Conservation (phyloP, 2,888 invertebrate species). For the Elaeidobius kamerunicus region DNA sequence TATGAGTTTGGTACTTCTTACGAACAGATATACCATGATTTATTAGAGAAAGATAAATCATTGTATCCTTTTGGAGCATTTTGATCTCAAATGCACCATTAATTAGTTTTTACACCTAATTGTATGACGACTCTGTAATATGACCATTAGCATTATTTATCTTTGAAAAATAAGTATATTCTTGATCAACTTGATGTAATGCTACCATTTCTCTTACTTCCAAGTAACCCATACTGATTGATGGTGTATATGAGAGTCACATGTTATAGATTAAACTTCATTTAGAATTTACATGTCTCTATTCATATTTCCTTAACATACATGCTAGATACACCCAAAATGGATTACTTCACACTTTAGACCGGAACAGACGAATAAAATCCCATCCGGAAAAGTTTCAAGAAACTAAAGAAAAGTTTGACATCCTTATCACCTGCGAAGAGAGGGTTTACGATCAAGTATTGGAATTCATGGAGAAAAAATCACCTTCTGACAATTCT, state of each 20-base stretch:
- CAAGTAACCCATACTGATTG: no score
- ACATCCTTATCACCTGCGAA: slow-evolving; percentile 95
- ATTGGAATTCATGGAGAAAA: slow-evolving; percentile 84
- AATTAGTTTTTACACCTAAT: not conserved
- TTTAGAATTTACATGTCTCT: no score
- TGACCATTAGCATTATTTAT: no score
- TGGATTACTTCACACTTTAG: slow-evolving; percentile 96
- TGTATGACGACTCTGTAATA: no score
- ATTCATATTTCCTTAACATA: no score
- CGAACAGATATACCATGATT: slow-evolving; percentile 93
- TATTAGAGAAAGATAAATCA: slow-evolving; percentile 84
- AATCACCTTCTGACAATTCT: slow-evolving; percentile 75
- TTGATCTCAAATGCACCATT: not conserved
- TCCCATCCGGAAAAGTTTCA: slow-evolving; percentile 93
- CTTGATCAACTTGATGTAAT: no score
- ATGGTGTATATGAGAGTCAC: no score
- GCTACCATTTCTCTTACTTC: no score
- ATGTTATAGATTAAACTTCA: no score
- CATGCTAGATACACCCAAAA: slow-evolving; percentile 88
- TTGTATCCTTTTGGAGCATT: slow-evolving; percentile 63
- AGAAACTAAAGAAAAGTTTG: slow-evolving; percentile 82
- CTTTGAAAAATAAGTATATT: no score
- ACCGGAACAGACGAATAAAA: slow-evolving; percentile 95
- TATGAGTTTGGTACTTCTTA: slow-evolving; percentile 96
- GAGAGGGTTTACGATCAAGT: slow-evolving; percentile 99